phyloP scores from a whole-genome alignment of 2,888 invertebrate species.

The Acheta domesticus region DNA sequence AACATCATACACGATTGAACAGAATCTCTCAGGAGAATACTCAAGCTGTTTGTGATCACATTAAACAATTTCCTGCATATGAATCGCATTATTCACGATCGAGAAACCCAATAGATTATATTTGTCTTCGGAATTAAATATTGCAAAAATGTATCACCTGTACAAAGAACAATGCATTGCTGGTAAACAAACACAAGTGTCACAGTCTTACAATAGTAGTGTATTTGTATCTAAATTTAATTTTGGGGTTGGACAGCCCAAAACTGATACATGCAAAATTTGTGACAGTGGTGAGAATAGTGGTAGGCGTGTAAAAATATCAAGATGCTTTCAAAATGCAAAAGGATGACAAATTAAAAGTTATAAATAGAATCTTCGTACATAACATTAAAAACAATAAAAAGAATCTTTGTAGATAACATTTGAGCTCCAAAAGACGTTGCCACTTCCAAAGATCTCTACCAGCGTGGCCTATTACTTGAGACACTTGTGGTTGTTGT shows the following conservation, averaged over 20 bases:
- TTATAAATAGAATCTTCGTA: no score
- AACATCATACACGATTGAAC: no score
- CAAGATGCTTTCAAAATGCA: no score
- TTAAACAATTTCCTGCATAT: conserved; percentile 32
- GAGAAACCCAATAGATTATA: conserved; percentile 40
- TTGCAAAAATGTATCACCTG: conserved; percentile 39
- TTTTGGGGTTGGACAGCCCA: conserved; percentile 39
- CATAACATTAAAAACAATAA: no score
- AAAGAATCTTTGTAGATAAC: no score
- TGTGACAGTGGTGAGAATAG: conserved; percentile 36
- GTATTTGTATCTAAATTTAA: conserved; percentile 41
- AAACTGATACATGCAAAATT: conserved; percentile 38
- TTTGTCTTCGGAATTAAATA: conserved; percentile 39
- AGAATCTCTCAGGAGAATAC: conserved; percentile 20
- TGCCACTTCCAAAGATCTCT: no score
- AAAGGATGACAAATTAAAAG: no score
- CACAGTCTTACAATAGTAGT: conserved; percentile 38
- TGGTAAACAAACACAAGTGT: conserved; percentile 37
- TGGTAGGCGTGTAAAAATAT: conserved; percentile 9
- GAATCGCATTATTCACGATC: conserved; percentile 39
- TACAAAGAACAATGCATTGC: conserved; percentile 37
- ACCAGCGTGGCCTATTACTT: no score
- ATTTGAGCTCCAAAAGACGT: no score
- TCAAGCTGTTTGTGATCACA: conserved; percentile 32
- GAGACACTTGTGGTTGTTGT: no score